Evolutionary conservation across 2,113 vertebrate species (phyloP).

Genomic region (Echinops telfairi): DNA sequence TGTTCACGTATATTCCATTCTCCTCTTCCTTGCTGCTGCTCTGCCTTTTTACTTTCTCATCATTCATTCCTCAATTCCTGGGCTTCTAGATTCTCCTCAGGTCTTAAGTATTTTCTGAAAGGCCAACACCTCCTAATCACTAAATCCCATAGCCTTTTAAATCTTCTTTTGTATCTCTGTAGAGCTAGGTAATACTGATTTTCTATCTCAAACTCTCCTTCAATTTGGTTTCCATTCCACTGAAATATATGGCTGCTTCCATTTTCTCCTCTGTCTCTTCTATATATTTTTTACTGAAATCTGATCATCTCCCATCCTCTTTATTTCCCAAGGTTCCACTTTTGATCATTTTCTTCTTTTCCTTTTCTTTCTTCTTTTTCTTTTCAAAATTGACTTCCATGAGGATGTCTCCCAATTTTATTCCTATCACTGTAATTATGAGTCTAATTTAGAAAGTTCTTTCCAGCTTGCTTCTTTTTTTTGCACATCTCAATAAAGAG

Average conservation of each 20-base stretch:
- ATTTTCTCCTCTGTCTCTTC: background rate
- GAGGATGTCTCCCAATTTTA: background rate
- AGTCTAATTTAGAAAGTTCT: background rate
- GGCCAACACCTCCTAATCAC: background rate
- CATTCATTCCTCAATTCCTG: background rate
- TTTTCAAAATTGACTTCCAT: conserved; percentile 12
- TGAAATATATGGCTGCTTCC: background rate
- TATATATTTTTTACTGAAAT: background rate
- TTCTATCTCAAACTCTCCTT: background rate
- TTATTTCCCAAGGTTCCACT: background rate
- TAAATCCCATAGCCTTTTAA: background rate
- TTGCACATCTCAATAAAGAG: background rate
- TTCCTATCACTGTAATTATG: background rate
- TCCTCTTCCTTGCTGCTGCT: background rate
- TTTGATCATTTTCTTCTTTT: conserved; percentile 6
- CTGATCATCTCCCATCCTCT: background rate
- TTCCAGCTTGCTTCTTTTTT: background rate
- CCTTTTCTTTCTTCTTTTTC: background rate
- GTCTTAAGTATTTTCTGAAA: background rate
- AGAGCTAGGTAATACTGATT: background rate
- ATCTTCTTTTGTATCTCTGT: background rate
- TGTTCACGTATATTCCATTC: too few relatives aligned
- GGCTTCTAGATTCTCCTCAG: background rate
- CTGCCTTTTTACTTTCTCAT: background rate
- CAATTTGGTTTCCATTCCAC: background rate